Evolutionary conservation across 2,888 invertebrate genomes (phyloP).

Genomic region (Drosophila prolongata): DNA sequence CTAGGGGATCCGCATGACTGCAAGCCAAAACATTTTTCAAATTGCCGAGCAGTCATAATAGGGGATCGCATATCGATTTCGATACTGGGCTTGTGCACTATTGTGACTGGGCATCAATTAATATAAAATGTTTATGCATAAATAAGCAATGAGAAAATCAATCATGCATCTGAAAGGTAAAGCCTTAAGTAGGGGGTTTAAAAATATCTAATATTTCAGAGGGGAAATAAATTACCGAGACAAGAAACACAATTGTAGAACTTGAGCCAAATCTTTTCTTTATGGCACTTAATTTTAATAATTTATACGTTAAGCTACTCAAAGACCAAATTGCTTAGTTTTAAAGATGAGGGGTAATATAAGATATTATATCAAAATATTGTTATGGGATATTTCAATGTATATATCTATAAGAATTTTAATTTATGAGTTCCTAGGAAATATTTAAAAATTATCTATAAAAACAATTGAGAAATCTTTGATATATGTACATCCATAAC

Average conservation of each 20-base stretch:
- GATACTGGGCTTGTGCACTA: slow-evolving; percentile 1
- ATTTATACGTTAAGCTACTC: too few species aligned
- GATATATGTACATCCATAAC: background rate
- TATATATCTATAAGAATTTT: too few species aligned
- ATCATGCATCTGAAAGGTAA: slow-evolving; percentile 7
- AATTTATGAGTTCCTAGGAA: too few species aligned
- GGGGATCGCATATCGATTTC: slow-evolving; percentile 55
- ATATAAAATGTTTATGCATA: slow-evolving; percentile 55
- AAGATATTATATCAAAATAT: too few species aligned
- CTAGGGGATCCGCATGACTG: slow-evolving; percentile 55
- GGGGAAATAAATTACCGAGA: background rate
- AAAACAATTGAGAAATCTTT: background rate
- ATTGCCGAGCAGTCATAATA: slow-evolving; percentile 37
- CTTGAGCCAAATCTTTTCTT: too few species aligned
- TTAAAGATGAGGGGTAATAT: too few species aligned
- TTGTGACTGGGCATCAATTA: slow-evolving; percentile 52
- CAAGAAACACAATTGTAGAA: background rate
- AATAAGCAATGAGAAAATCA: slow-evolving; percentile 37
- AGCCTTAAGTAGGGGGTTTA: background rate
- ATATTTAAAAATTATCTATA: too few species aligned
- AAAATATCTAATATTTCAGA: background rate
- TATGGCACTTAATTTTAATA: too few species aligned
- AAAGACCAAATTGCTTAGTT: too few species aligned
- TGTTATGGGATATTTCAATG: too few species aligned
- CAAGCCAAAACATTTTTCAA: slow-evolving; percentile 49